phyloP scores from a whole-genome alignment of 2,113 vertebrate genomes.

The Indri indri region DNA sequence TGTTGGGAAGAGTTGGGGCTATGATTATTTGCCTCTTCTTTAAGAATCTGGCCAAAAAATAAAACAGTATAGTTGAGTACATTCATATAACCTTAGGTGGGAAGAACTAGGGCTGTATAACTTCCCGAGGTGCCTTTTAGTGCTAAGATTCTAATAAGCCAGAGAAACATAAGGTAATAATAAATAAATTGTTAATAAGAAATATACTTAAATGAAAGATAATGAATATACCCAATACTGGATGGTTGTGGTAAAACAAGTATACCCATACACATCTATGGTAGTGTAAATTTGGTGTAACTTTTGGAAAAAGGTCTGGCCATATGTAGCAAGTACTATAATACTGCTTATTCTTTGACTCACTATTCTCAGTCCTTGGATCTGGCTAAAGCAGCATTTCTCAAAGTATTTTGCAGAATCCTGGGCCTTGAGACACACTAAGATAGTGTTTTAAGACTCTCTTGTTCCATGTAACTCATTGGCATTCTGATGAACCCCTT shows the following conservation, averaged over 20 bases:
- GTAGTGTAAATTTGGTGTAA: background rate
- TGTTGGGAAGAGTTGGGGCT: background rate
- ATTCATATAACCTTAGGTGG: background rate
- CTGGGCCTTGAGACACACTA: background rate
- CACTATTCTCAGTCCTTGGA: background rate
- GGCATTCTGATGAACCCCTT: slow-evolving; percentile 17
- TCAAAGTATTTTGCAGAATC: slow-evolving; percentile 38
- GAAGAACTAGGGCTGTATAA: background rate
- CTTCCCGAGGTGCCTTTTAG: background rate
- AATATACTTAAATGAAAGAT: background rate
- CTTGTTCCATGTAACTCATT: background rate
- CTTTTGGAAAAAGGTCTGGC: slow-evolving; percentile 2
- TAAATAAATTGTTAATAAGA: background rate
- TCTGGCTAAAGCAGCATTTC: slow-evolving; percentile 10
- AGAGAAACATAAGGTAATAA: background rate
- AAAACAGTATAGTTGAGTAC: background rate
- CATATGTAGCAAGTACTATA: background rate
- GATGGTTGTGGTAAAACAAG: background rate
- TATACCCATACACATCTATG: background rate
- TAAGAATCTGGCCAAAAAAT: background rate
- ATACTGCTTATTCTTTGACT: background rate
- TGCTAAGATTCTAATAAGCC: slow-evolving; percentile 12
- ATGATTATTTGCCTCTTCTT: background rate
- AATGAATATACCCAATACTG: background rate
- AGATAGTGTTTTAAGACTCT: background rate